A percentile compares a stretch with the other conserved stretches of the same genome.
These are phyloP conservation scores for Helicoverpa zea DNA, from an alignment of 1,140 invertebrate genomes.

Conservation along the genomic window DNA sequence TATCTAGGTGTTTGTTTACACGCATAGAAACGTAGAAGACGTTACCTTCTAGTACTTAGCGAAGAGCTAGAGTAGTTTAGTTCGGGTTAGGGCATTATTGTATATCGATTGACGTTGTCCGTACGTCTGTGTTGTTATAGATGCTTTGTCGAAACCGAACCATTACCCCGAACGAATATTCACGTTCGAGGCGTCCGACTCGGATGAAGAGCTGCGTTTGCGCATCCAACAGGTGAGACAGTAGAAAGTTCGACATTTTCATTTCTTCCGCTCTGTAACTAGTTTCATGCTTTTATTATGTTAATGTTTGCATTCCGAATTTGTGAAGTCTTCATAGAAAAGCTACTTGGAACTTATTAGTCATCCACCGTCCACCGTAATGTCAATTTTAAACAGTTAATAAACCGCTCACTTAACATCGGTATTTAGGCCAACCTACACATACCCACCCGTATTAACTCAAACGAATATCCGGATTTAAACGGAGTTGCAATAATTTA, in stretches of 20 bases:
- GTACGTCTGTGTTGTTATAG: slow-evolving; percentile 85
- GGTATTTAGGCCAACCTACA: slow-evolving; percentile 5
- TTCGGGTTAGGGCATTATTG: slow-evolving; percentile 42
- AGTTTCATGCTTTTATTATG: slow-evolving; percentile 36
- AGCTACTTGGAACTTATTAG: neutral
- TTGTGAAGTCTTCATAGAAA: neutral
- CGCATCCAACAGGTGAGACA: slow-evolving; percentile 82
- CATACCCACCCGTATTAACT: neutral
- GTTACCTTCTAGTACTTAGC: slow-evolving; percentile 29
- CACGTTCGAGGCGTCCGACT: slow-evolving; percentile 82
- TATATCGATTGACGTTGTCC: slow-evolving; percentile 79
- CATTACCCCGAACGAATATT: slow-evolving; percentile 84
- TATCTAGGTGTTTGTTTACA: slow-evolving; percentile 48
- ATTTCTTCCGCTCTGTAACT: slow-evolving; percentile 33
- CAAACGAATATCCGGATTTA: slow-evolving; percentile 1
- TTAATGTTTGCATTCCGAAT: slow-evolving; percentile 1
- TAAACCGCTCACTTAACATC: neutral
- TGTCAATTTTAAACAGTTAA: slow-evolving; percentile 3
- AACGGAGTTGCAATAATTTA: slow-evolving; percentile 40
- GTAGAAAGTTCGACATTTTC: slow-evolving; percentile 37
- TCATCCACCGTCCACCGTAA: neutral
- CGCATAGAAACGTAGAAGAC: slow-evolving; percentile 29
- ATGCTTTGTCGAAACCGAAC: slow-evolving; percentile 86
- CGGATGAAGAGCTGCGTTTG: slow-evolving; percentile 83
- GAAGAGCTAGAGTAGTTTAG: slow-evolving; percentile 50